These are phyloP conservation scores for Clusia tigrina DNA, from an alignment of 2,888 invertebrate species.

Conservation along the genomic window DNA sequence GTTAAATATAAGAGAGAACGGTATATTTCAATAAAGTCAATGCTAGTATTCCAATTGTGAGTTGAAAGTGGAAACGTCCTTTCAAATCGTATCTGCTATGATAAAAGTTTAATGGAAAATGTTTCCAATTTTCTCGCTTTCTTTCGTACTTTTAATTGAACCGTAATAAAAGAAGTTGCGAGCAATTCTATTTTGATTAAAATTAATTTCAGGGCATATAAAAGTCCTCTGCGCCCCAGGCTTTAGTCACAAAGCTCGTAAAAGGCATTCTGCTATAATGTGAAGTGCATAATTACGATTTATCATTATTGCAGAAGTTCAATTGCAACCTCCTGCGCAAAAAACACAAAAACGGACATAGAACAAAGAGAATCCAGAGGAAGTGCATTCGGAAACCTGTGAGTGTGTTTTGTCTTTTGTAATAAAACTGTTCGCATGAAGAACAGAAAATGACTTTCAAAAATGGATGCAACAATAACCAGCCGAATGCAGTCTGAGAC, in stretches of 20 bases:
- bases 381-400: not conserved
- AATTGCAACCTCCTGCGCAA: not conserved
- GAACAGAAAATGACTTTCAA: not conserved
- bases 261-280: not conserved
- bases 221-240: not conserved
- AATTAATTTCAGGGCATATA: not conserved
- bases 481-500: not conserved
- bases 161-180: too few species aligned
- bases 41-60: too few species aligned
- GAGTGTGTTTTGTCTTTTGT: slow-evolving; percentile 7
- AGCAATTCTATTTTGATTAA: not conserved
- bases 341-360: not conserved
- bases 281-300: not conserved
- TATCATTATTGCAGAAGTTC: slow-evolving; percentile 1
- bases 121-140: too few species aligned
- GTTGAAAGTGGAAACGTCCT: too few species aligned
- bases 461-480: not conserved
- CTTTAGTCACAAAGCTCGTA: not conserved
- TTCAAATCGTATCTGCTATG: too few species aligned
- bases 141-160: too few species aligned
- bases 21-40: too few species aligned
- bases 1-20: too few species aligned
- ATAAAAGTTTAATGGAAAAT: too few species aligned
- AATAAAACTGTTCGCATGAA: not conserved
- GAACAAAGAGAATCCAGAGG: not conserved